Conservation (phyloP, 2,797 vertebrate species). For the Urocyon cinereoargenteus region DNA sequence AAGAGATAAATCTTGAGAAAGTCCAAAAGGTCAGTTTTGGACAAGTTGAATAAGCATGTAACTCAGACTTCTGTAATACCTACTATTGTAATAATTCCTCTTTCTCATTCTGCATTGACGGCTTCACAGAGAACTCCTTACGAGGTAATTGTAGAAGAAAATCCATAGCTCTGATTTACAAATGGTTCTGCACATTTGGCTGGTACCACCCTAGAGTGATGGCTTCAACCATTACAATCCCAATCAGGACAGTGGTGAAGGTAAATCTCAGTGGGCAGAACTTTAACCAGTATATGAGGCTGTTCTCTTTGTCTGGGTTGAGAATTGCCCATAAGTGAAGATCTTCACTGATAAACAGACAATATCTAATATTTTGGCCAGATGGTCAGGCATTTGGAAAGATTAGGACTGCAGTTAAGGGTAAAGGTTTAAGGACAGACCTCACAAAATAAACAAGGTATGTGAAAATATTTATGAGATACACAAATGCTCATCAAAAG, state of each 20-base stretch:
- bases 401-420: background rate
- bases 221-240: background rate
- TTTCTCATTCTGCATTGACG: background rate
- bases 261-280: background rate
- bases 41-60: background rate
- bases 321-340: background rate
- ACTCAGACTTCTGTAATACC: background rate
- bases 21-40: background rate
- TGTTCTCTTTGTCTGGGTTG: background rate
- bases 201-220: background rate
- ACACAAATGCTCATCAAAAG: constrained; percentile 11
- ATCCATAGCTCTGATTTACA: background rate
- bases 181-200: background rate
- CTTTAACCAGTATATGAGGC: background rate
- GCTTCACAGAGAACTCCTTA: background rate
- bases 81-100: background rate
- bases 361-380: background rate
- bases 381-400: background rate
- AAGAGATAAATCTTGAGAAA: background rate
- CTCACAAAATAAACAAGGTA: background rate
- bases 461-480: constrained; percentile 24
- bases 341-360: background rate
- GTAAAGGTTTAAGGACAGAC: background rate
- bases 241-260: background rate
- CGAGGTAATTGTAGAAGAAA: background rate